A percentile compares a stretch with the other conserved stretches of the same genome.
Evolutionary conservation across 2,888 invertebrate genomes (phyloP).

Genomic region (Ophioninae sp.): DNA sequence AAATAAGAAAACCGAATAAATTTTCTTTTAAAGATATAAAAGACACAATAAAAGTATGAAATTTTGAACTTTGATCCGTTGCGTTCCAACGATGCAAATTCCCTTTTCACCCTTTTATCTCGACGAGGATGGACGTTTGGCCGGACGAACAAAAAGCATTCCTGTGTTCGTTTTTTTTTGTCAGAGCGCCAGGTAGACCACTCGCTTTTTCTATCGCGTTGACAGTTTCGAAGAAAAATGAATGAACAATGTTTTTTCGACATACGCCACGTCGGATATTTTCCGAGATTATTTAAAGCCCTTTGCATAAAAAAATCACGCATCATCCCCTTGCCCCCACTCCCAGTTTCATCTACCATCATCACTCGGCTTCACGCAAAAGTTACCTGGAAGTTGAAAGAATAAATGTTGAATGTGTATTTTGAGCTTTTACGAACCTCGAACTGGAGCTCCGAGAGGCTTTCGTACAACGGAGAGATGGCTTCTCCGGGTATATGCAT

Average conservation of each 20-base stretch:
- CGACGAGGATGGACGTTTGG: background rate
- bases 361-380: background rate
- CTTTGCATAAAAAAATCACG: background rate
- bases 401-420: background rate
- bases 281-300: background rate
- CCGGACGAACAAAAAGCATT: background rate
- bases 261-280: background rate
- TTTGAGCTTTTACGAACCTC: slow-evolving; percentile 46
- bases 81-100: too few relatives aligned
- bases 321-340: background rate
- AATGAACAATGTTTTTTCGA: background rate
- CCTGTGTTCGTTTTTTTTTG: background rate
- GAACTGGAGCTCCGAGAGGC: slow-evolving; percentile 39
- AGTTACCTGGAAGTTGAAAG: background rate
- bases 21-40: too few relatives aligned
- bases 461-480: slow-evolving; percentile 29
- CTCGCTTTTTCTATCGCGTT: background rate
- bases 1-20: too few relatives aligned
- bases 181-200: background rate
- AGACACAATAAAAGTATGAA: too few relatives aligned
- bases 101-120: background rate
- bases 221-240: background rate
- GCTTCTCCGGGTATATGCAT: slow-evolving; percentile 33
- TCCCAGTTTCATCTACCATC: background rate
- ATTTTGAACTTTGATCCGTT: too few relatives aligned